Evolutionary conservation across 2,113 vertebrate genomes (phyloP), one percentile per base, ranked within the genome.

Genomic region (Theristicus caerulescens): DNA sequence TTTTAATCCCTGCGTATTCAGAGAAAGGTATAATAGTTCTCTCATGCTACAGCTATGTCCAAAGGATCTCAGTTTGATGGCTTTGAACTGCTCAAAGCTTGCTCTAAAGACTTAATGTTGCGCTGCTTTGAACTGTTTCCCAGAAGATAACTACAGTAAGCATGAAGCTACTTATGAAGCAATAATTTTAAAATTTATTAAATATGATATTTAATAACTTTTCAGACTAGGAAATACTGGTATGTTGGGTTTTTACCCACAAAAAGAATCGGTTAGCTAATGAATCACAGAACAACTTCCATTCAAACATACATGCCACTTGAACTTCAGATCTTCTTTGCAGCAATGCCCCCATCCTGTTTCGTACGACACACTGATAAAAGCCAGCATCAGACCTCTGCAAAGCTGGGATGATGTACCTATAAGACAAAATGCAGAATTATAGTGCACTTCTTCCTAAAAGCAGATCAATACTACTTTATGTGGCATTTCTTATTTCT

Each of bases 301-400:
- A 21, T 38, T 15, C 34, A 69, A 59, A 99, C 99, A 52, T 98
- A 99, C 99, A 99, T 97, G 99, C 99, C 42, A 99, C 99, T 74
- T 99, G 99, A 79, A 99, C 97, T 93, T 99, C 98, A 2, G 98
- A 97, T 92, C 98, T 99, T 94, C 97, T 97, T 72, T 99, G 98
- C 95, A 99, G 95, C 71, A 99, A 96, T 0, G 98, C 98, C 27
- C 99, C 99, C 98, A 99, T 98, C 90, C 99, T 97, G 98, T 99
- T 99, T 32, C 99, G 97, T 38, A 98, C 99, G 13, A 98, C 82
- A 6, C 99, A 99, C 78, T 98, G 99, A 96, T 99, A 99, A 88
- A 94, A 97, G 34, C 99, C 99, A 36, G 98, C 98, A 11, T 99
- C 98, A 1, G 96, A 97, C 88, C 97, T 98, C 97, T 96, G 97